Evolutionary conservation across 2,797 vertebrate species (phyloP).

Genomic region (Sparidentex hasta): DNA sequence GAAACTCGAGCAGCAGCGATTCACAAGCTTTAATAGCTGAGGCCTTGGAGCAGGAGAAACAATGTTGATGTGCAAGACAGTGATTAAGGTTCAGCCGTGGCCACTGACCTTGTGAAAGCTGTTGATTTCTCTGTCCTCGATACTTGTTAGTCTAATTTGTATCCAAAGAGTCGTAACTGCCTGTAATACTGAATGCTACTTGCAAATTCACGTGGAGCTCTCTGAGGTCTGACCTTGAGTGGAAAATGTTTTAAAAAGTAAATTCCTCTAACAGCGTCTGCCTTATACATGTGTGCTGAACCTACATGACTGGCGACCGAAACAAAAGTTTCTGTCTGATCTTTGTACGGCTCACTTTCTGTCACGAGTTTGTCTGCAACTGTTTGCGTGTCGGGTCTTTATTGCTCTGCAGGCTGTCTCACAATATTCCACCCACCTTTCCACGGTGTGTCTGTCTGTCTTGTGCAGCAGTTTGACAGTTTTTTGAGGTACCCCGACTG

Average conservation of each 20-base stretch:
- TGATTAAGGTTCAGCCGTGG: not conserved
- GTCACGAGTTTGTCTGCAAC: not conserved
- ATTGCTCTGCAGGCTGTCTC: not conserved
- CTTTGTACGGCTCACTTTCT: not conserved
- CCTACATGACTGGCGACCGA: not conserved
- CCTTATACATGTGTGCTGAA: not conserved
- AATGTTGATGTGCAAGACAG: constrained; percentile 14
- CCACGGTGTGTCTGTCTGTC: not conserved
- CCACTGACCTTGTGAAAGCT: not conserved
- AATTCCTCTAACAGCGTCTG: not conserved
- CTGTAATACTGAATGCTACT: too few relatives aligned
- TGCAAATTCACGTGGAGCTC: too few relatives aligned
- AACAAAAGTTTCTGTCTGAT: not conserved
- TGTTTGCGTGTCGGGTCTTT: not conserved
- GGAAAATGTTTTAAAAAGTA: too few relatives aligned
- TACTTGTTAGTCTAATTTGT: not conserved
- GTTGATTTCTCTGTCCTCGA: not conserved
- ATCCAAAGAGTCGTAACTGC: too few relatives aligned
- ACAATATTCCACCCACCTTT: not conserved
- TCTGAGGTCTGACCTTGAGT: too few relatives aligned
- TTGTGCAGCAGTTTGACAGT: not conserved
- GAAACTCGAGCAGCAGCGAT: constrained; percentile 35
- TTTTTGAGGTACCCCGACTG: not conserved
- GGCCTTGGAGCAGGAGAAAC: constrained; percentile 5
- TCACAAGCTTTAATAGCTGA: constrained; percentile 50